Evolutionary conservation across 1,140 invertebrate genomes (phyloP), one percentile per base, ranked within the genome.

Genomic region (Coptotermes formosanus): DNA sequence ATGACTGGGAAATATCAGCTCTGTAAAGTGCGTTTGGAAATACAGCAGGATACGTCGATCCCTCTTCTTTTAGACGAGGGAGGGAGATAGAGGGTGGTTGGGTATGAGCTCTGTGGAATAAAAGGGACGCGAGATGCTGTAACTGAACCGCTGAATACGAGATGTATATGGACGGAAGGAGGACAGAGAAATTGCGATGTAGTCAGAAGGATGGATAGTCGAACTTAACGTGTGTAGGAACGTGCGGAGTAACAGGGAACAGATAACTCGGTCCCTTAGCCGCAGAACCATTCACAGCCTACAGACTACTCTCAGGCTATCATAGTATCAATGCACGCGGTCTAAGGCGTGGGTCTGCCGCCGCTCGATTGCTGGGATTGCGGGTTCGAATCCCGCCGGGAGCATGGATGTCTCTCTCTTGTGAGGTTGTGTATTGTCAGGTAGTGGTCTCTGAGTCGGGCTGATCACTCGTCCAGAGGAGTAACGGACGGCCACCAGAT

Each of bases 1-100:
- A 84, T 84, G 83, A 84, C 83, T 45, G 82, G 23, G 82, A 45
- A 45, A 82, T 43, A 45, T 45, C 38, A 82, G 82, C 82, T 19
- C 38, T 44, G 82, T 45, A 82, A 45, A 43, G 82, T 82, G 82
- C 44, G 82, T 45, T 82, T 45, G 44, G 38, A 82, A 82, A 82
- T 43, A 43, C 38, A 82, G 82, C 82, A 45, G 82, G 25, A 43
- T 14, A 2, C 82, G 82, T 44, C 38, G 82, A 82, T 75, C 82
- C 19, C 82, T 6, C 82, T 43, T 43, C 38, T 43, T 43, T 43
- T 45, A 43, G 11, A 45, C 38, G 38, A 45, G 38, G 38, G 82
- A 45, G 82, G 38, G 14, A 82, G 82, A 32, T 32, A 44, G 82
- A 38, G 82, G 82, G 82, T 44, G 82, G 82, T 19, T 44, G 30